Conservation (phyloP, 2,113 vertebrate genomes). For the Tympanuchus pallidicinctus region DNA sequence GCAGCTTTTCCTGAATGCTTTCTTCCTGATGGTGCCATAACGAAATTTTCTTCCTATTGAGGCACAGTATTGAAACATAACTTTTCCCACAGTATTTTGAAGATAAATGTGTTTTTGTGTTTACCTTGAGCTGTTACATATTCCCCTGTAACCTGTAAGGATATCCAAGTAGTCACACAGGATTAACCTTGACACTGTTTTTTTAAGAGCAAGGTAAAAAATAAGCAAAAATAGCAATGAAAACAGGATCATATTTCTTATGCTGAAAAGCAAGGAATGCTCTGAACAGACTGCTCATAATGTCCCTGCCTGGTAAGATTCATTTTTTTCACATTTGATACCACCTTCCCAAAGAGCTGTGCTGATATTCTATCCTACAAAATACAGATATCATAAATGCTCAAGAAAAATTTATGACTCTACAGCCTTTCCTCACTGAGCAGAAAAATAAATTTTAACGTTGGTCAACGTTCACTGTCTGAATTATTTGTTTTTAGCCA, state of each 20-base stretch:
- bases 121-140: not conserved
- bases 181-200: not conserved
- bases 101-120: not conserved
- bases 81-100: not conserved
- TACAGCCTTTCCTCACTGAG: not conserved
- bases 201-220: not conserved
- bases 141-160: not conserved
- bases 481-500: not conserved
- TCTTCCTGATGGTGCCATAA: slow-evolving; percentile 74
- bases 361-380: not conserved
- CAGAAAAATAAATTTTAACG: not conserved
- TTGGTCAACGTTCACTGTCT: not conserved
- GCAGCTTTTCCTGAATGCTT: slow-evolving; percentile 69
- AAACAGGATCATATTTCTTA: not conserved
- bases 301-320: not conserved
- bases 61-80: not conserved
- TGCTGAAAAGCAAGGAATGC: not conserved
- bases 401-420: not conserved
- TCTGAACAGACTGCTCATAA: not conserved
- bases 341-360: not conserved
- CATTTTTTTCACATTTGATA: not conserved
- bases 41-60: slow-evolving; percentile 12
- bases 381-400: not conserved
- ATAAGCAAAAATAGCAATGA: no score
- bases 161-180: not conserved